phyloP scores from a whole-genome alignment of 2,888 invertebrate species.

The Nasonovia ribisnigri region DNA sequence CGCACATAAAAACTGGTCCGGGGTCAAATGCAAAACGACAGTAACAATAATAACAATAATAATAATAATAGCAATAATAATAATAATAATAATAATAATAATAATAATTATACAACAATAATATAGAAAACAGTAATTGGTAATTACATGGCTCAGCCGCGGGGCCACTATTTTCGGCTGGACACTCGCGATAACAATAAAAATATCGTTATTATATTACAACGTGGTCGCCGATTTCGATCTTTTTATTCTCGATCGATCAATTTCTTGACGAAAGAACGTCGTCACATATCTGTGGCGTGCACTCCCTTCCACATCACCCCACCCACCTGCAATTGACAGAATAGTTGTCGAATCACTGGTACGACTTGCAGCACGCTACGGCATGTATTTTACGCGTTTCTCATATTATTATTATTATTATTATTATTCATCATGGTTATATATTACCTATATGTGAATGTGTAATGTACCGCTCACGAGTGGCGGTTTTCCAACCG shows the following conservation, averaged over 20 bases:
- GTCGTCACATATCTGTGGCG: background rate
- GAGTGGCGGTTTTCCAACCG: background rate
- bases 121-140: background rate
- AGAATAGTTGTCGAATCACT: too few species aligned
- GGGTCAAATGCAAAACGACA: slow-evolving; percentile 33
- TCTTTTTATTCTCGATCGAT: background rate
- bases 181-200: background rate
- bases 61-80: background rate
- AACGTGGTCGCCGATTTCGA: background rate
- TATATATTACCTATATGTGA: background rate
- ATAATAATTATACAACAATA: background rate
- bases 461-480: background rate
- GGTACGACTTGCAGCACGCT: background rate
- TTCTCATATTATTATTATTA: background rate
- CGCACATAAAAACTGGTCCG: slow-evolving; percentile 8
- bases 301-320: too few species aligned
- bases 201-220: too few species aligned
- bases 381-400: background rate
- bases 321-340: too few species aligned
- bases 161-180: background rate
- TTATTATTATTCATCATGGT: background rate
- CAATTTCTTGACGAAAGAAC: background rate
- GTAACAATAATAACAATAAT: background rate
- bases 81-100: background rate
- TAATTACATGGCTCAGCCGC: background rate